These are phyloP conservation scores for Ceratothoa steindachneri DNA, from an alignment of 2,888 invertebrate genomes.

Conservation along the genomic window DNA sequence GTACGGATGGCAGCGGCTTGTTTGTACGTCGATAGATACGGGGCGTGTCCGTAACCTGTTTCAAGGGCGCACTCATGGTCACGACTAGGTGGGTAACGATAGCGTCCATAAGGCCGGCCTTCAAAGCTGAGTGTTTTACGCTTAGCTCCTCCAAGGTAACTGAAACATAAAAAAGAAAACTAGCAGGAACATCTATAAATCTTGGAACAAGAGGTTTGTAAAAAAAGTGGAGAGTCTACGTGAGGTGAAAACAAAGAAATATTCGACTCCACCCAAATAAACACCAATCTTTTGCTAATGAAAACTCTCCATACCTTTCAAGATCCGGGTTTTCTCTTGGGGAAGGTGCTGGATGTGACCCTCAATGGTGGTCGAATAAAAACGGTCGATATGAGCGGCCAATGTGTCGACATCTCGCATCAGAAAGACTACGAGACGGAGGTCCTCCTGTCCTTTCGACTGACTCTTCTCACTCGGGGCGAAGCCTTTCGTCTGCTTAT, in stretches of 20 bases:
- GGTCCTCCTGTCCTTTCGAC: neutral
- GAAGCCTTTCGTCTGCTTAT: neutral
- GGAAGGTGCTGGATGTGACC: neutral
- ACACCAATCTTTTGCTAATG: too few species aligned
- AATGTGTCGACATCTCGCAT: neutral
- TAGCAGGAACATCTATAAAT: too few species aligned
- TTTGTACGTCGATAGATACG: constrained; percentile 63
- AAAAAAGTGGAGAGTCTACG: too few species aligned
- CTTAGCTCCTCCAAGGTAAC: neutral
- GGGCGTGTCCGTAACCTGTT: constrained; percentile 79
- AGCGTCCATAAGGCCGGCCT: neutral
- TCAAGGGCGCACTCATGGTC: neutral
- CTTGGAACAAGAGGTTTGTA: too few species aligned
- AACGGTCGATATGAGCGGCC: neutral
- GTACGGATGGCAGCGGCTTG: constrained; percentile 29
- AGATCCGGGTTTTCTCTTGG: neutral
- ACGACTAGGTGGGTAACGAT: neutral
- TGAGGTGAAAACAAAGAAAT: too few species aligned
- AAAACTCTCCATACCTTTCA: too few species aligned
- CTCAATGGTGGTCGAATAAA: neutral
- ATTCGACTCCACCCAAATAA: too few species aligned
- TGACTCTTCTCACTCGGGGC: neutral
- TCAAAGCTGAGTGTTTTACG: neutral
- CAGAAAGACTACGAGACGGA: neutral
- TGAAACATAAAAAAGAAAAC: neutral